These are phyloP conservation scores for Polypterus bichir DNA, from an alignment of 2,113 vertebrate genomes.

Conservation along the genomic window DNA sequence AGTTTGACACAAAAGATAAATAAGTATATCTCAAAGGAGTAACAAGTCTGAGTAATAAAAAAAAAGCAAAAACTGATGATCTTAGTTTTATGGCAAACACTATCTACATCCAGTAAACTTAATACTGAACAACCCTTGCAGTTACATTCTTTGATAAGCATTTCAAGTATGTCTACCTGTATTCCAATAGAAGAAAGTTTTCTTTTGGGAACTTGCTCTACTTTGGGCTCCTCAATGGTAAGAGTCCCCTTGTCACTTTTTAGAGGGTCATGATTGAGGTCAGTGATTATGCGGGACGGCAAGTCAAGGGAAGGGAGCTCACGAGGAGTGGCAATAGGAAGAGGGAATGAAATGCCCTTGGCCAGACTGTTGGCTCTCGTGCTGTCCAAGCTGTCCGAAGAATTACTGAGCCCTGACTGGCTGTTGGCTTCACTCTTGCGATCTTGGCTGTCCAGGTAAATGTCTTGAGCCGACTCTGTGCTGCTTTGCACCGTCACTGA, in stretches of 20 bases:
- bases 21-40: no score
- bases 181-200: conserved; percentile 97
- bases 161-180: conserved; percentile 59
- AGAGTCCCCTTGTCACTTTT: conserved; percentile 66
- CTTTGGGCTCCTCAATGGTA: conserved; percentile 59
- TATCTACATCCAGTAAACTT: no score
- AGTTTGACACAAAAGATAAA: no score
- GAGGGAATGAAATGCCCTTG: conserved; percentile 45
- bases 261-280: conserved; percentile 36
- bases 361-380: conserved; percentile 81
- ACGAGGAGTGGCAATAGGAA: conserved; percentile 55
- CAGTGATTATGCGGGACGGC: conserved; percentile 11
- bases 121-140: no score
- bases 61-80: no score
- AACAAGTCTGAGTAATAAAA: no score
- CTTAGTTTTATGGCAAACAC: no score
- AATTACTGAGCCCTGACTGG: conserved; percentile 94
- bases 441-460: conserved; percentile 88
- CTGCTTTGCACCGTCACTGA: conserved; percentile 97
- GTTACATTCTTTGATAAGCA: no score
- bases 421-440: conserved; percentile 86
- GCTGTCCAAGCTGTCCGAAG: conserved; percentile 93
- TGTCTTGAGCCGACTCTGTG: conserved; percentile 95
- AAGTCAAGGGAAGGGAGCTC: conserved; percentile 63
- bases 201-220: conserved; percentile 67